Conservation (phyloP, 2,888 invertebrate species). For the Dynastes tityus region DNA sequence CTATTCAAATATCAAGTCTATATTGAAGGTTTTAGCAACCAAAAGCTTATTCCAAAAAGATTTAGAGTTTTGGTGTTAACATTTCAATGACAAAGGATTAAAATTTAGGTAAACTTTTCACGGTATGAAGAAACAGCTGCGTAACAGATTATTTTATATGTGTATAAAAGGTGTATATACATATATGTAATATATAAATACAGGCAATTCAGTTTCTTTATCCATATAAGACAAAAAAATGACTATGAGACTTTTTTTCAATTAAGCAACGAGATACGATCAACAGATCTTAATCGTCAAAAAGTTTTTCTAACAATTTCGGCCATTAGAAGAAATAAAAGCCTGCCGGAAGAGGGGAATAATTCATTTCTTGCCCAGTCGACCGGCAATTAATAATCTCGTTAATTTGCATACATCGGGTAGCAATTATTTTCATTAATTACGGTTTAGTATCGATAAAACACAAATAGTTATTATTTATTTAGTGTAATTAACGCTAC, state of each 20-base stretch:
- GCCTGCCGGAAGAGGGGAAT: background rate
- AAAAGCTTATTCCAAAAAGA: no score
- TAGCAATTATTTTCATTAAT: slow-evolving; percentile 14
- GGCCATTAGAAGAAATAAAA: slow-evolving; percentile 26
- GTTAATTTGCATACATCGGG: slow-evolving; percentile 20
- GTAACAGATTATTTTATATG: no score
- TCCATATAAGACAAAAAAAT: background rate
- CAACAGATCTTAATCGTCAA: slow-evolving; percentile 5
- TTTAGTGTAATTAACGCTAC: no score
- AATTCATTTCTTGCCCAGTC: slow-evolving; percentile 11
- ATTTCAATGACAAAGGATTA: no score
- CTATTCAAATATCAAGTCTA: no score
- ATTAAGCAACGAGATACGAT: slow-evolving; percentile 12
- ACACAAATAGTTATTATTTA: slow-evolving; percentile 2
- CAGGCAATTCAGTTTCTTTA: background rate
- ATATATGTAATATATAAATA: background rate
- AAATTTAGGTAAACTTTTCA: no score
- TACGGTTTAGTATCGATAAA: no score
- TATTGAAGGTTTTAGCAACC: no score
- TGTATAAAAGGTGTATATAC: no score
- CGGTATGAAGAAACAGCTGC: no score
- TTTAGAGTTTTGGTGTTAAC: no score
- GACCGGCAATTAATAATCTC: slow-evolving; percentile 19
- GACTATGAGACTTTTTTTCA: slow-evolving; percentile 1
- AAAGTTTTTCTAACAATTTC: slow-evolving; percentile 21